Evolutionary conservation across 2,113 vertebrate species (phyloP), one percentile per base, ranked within the genome.

Genomic region (Lamprotornis superbus): DNA sequence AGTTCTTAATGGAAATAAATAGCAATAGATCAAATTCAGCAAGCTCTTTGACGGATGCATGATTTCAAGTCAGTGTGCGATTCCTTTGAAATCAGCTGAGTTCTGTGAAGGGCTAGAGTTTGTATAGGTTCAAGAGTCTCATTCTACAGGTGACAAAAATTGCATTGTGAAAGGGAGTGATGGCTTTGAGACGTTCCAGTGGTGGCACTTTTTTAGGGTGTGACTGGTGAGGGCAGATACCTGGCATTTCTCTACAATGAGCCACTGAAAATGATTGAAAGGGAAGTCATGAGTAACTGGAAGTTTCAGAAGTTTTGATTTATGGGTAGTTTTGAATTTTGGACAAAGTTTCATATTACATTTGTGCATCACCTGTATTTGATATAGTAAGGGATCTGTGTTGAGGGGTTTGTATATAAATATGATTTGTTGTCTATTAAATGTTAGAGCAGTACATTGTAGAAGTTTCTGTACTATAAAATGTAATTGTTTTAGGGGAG

Each of bases 171-270:
- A 59, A 79, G 28, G 46, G 55, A 94, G n/a, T 24, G 47, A 88
- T 61, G 67, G 31, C 79, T 92, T 87, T 76, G 90, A 93, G 86
- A 87, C 10, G 44, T 63, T 93, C 35, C 24, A 63, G 44, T 50
- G 56, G 27, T 0, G 16, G 61, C 39, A n/a, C 15, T 86, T 63
- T 7, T 0, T 0, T 42, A 63, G 80, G 90, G 89, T 0, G 56
- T 83, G 88, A 67, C 75, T 50, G 33, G 47, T 4, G 33, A 88
- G 56, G 69, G 60, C 76, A 83, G 86, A 78, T 87, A 71, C 30
- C 64, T 93, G 86, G 6, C 82, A 67, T 93, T 93, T 95, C 56
- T 91, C 2, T 4, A 17, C 53, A 87, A 17, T 63, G 81, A 96
- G 75, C 74, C 2, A 5, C 63, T 59, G 50, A 74, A 50, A 65